Percentiles rank a stretch among this genome's conserved stretches.
These are phyloP conservation scores for Dreissena polymorpha DNA, from an alignment of 1,140 invertebrate genomes.

Conservation along the genomic window DNA sequence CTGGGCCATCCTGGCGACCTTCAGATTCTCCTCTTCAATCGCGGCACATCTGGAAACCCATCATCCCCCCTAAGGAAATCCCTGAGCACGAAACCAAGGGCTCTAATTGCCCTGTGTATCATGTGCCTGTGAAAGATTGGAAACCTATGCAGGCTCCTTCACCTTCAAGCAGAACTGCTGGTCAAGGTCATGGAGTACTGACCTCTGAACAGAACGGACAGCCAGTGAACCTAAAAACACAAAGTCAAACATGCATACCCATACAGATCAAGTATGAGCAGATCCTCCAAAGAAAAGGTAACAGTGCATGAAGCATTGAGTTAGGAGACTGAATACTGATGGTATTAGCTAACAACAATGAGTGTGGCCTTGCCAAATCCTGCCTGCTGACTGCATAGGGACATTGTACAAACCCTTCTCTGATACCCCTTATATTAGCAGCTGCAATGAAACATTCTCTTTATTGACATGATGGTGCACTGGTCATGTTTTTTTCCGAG, in stretches of 20 bases:
- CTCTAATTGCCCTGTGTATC: not conserved
- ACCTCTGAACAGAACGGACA: not conserved
- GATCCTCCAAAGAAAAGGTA: conserved; percentile 46
- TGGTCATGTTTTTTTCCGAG: too few relatives aligned
- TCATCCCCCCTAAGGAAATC: not conserved
- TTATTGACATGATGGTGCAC: too few relatives aligned
- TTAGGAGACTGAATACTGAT: too few relatives aligned
- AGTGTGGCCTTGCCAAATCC: too few relatives aligned
- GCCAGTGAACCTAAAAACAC: not conserved
- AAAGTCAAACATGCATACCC: conserved; percentile 41
- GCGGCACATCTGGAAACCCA: conserved; percentile 45
- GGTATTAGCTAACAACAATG: too few relatives aligned
- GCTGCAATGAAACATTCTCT: too few relatives aligned
- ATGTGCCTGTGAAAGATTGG: not conserved
- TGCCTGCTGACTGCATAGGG: too few relatives aligned
- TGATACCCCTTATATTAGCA: too few relatives aligned
- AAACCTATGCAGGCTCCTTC: not conserved
- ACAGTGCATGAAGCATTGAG: conserved; percentile 19
- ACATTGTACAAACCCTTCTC: too few relatives aligned
- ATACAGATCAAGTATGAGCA: conserved; percentile 50
- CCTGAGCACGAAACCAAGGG: not conserved
- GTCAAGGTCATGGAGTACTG: not conserved
- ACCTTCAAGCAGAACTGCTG: not conserved
- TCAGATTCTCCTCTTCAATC: conserved; percentile 28
- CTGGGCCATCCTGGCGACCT: conserved; percentile 38